Base-by-base conservation (phyloP, 2,797 vertebrate species). In the Atherinosoma microstoma region DNA sequence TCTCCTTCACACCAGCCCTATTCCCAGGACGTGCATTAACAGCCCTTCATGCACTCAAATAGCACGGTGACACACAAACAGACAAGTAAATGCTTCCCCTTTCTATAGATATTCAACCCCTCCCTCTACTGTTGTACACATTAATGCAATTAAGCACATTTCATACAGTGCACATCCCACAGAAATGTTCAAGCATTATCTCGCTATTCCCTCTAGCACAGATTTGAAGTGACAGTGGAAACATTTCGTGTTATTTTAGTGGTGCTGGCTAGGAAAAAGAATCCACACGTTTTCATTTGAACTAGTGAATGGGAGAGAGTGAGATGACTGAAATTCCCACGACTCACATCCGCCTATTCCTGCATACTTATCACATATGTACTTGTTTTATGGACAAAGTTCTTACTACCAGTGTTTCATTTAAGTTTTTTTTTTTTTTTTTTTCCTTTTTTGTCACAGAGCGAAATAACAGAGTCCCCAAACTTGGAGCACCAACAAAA, bases 11-110 rank as follows among this genome's bases (percentile, higher is more conserved):
- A 84, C 85, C 89, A 73, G 58, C 73, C 54, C 82, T 84, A 91
- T 89, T 93, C 92, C 91, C 92, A 92, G 85, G 87, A 83, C 79
- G 58, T 87, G 78, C 83, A 88, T 91, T 89, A 89, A 82, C 87
- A 69, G 79, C 75, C 76, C 70, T 69, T 78, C 61, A 53, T 77
- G 57, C 10, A 56, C 82, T 75, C 75, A 56, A 66, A 85, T 62
- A 71, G 87, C 83, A 80, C 1, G 34, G 60, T 67, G 86, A 88
- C 80, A 79, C 64, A 72, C 88, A 88, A 81, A 87, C 85, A 86
- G 83, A 85, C 85, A 88, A 87, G 81, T 66, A 54, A 86, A 76
- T 57, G 67, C 77, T 88, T 87, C 86, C 89, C 67, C 45, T 71
- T 54, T 67, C 67, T 68, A 75, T 59, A 82, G 76, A 79, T 30